Evolutionary conservation across 2,888 invertebrate genomes (phyloP).

Genomic region (Eupeodes latifasciatus): DNA sequence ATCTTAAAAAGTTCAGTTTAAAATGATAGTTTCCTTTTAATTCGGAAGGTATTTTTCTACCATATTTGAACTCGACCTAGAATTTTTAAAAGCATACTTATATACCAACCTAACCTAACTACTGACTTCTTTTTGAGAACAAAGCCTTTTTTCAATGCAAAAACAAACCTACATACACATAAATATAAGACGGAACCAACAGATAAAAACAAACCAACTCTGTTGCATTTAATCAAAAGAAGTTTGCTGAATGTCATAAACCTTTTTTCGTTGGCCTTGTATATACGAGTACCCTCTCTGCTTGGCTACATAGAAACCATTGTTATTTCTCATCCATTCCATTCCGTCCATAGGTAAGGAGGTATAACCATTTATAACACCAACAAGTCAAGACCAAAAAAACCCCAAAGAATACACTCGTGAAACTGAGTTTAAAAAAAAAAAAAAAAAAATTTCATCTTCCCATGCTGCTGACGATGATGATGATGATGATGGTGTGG

Average conservation of each 20-base stretch:
- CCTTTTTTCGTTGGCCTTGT: constrained; percentile 66
- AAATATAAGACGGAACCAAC: not conserved
- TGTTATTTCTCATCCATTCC: constrained; percentile 48
- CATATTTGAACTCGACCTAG: constrained; percentile 34
- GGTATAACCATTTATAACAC: constrained; percentile 46
- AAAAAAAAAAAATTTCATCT: constrained; percentile 40
- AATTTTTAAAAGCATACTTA: not conserved
- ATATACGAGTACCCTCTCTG: constrained; percentile 9
- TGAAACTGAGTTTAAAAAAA: not conserved
- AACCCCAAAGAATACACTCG: constrained; percentile 21
- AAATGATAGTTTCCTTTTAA: not conserved
- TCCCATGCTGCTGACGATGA: constrained; percentile 38
- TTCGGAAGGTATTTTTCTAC: not conserved
- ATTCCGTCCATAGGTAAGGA: not conserved
- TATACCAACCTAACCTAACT: not conserved
- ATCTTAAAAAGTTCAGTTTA: not conserved
- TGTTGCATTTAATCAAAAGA: constrained; percentile 57
- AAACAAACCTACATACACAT: too few relatives aligned
- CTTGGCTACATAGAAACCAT: constrained; percentile 25
- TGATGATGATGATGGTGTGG: not conserved
- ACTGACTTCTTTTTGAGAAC: constrained; percentile 1
- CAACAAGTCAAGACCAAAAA: constrained; percentile 27
- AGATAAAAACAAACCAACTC: not conserved
- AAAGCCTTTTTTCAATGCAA: not conserved
- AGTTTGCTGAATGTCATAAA: constrained; percentile 49